Base-by-base conservation (phyloP, 2,113 vertebrate genomes). In the Tragelaphus buxtoni region DNA sequence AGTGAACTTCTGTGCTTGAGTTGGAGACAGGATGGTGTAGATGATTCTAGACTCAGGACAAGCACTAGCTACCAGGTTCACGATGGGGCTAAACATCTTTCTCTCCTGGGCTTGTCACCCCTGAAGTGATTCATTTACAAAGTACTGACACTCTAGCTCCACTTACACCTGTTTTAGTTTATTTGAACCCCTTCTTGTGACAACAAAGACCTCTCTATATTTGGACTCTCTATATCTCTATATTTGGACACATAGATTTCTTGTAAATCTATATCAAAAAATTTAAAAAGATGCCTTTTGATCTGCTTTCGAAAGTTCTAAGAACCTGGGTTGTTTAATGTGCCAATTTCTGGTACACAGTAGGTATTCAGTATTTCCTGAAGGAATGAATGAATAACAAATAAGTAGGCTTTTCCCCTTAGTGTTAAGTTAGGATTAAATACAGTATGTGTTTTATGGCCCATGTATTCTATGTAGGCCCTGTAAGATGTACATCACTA, bases 271-370 rank as follows among this genome's bases (percentile, higher is more conserved):
- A 12, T 47, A 14, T 45, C 56, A 56, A 84, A 80, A 61, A 55
- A 39, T 24, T 45, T 55, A 7, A 80, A 94, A 83, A 81, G 5
- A 30, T 91, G 49, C 11, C 11, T 91, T 90, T 95, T 82, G n/a
- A 84, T 72, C 22, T 90, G 11, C 47, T 95, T 53, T 94, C 3
- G 30, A 91, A 94, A 93, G 35, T 91, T 96, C n/a, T 91, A 61
- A 74, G 39, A 83, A 92, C 17, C 49, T 72, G 56, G 53, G 49
- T 69, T 79, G 13, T 88, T 94, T 85, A 79, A 63, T 10, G 16
- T 47, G 45, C 56, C 32, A 32, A 11, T 72, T 77, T 90, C 76
- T 72, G 18, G 9, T 86, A 4, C 35, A 39, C 6, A 90, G 39
- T 49, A 81, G 32, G 12, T 74, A 30, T 39, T 91, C 74, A 42